phyloP scores from a whole-genome alignment of 2,113 vertebrate species.

The Pardalotus punctatus region DNA sequence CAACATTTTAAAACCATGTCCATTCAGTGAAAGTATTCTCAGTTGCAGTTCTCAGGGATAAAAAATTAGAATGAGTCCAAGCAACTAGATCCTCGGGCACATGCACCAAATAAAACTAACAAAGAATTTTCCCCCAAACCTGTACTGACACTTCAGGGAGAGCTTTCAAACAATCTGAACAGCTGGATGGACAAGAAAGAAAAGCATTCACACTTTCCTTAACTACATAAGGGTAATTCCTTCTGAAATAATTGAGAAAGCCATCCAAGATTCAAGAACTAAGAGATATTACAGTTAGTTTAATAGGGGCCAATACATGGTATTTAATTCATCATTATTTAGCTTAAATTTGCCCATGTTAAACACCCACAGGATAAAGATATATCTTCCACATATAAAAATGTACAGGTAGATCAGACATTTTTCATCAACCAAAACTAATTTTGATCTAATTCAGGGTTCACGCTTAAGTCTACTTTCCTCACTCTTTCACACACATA shows the following conservation, averaged over 20 bases:
- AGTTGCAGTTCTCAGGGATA: background rate
- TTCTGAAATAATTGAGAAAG: background rate
- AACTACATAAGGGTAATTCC: background rate
- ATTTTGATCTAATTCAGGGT: background rate
- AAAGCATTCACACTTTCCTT: background rate
- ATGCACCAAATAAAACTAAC: background rate
- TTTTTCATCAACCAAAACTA: background rate
- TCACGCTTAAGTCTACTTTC: background rate
- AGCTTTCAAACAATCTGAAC: background rate
- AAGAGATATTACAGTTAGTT: background rate
- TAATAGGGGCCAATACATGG: background rate
- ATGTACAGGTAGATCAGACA: background rate
- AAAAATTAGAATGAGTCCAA: background rate
- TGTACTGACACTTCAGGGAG: background rate
- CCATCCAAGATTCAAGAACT: background rate
- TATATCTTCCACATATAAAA: background rate
- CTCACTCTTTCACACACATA: background rate
- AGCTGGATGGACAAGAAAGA: background rate
- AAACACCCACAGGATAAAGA: background rate
- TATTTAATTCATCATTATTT: background rate
- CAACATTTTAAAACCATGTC: background rate
- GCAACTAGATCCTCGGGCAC: background rate
- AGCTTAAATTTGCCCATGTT: background rate
- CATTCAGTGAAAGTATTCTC: background rate
- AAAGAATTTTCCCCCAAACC: background rate